These are phyloP conservation scores for Orthosia incerta DNA, from an alignment of 2,888 invertebrate genomes.

Conservation along the genomic window DNA sequence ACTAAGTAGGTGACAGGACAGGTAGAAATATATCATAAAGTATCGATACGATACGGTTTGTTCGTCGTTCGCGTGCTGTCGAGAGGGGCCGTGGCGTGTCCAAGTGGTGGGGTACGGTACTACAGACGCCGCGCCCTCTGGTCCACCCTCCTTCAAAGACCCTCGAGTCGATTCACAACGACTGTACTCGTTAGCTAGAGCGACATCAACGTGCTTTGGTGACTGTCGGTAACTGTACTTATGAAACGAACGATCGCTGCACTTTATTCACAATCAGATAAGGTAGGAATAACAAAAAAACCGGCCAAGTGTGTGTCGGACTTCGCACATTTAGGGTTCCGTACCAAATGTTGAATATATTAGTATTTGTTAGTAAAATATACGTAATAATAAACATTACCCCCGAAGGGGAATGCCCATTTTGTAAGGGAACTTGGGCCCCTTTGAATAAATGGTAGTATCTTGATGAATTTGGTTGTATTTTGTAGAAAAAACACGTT, in stretches of 20 bases:
- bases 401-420: too few relatives aligned
- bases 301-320: too few relatives aligned
- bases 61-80: constrained; percentile 67
- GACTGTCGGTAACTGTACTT: constrained; percentile 33
- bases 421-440: too few relatives aligned
- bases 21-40: constrained; percentile 37
- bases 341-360: too few relatives aligned
- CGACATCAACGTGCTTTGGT: constrained; percentile 60
- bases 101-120: constrained; percentile 80
- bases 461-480: too few relatives aligned
- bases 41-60: constrained; percentile 48
- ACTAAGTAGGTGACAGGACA: constrained; percentile 53
- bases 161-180: constrained; percentile 75
- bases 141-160: constrained; percentile 78
- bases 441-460: too few relatives aligned
- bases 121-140: constrained; percentile 65
- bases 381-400: too few relatives aligned
- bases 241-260: constrained; percentile 13
- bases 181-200: constrained; percentile 68
- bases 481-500: too few relatives aligned
- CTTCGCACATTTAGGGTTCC: too few relatives aligned
- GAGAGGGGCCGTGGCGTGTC: constrained; percentile 82
- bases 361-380: too few relatives aligned
- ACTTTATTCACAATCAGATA: constrained; percentile 2
- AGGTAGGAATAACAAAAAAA: neutral